Conservation (phyloP, 1,140 invertebrate genomes). For the Papilio polytes region DNA sequence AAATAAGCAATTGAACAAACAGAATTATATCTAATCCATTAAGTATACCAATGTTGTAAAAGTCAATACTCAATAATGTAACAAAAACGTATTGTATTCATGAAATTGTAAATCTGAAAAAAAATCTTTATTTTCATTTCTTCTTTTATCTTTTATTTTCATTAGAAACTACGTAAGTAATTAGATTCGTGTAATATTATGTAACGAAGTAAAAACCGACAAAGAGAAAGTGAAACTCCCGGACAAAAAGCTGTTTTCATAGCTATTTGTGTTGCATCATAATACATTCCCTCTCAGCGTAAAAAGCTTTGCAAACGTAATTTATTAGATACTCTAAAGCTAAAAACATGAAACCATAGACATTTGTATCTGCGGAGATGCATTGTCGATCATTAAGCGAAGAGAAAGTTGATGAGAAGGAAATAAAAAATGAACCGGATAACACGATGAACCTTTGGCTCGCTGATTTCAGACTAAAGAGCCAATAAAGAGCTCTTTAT, state of each 20-base stretch:
- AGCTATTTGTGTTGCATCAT: background rate
- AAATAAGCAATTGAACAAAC: background rate
- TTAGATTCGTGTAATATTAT: background rate
- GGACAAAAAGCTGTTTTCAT: background rate
- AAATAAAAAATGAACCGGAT: background rate
- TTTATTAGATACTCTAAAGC: no score
- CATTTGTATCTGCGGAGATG: background rate
- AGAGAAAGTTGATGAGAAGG: background rate
- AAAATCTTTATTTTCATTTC: no score
- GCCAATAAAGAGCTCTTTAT: no score
- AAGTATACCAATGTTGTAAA: background rate
- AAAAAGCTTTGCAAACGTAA: background rate
- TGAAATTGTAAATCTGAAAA: background rate
- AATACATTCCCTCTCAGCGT: background rate
- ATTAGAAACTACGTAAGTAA: background rate
- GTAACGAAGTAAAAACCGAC: background rate
- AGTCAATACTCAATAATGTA: background rate
- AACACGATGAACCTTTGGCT: background rate
- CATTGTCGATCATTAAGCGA: background rate
- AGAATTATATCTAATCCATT: slow-evolving; percentile 1
- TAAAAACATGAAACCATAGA: background rate
- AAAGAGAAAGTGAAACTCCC: background rate
- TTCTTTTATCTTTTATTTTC: no score
- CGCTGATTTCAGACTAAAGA: background rate
- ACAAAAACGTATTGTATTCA: background rate